Percentiles rank a stretch among this genome's conserved stretches.
Conservation (phyloP, 2,888 invertebrate genomes). For the Platycheirus albimanus region DNA sequence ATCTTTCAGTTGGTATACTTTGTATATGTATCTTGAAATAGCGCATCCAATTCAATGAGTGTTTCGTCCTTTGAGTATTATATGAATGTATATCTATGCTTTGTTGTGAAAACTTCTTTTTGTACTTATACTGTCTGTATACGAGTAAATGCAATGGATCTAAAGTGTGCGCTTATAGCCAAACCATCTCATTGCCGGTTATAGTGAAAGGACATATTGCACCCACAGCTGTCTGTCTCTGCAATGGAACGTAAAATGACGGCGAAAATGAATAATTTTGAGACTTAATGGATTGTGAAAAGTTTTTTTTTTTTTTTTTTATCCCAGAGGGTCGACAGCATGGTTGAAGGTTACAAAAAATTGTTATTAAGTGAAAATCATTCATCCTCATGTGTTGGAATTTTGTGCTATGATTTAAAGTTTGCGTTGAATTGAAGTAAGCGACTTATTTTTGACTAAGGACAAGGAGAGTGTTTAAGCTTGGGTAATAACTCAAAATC, state of each 20-base stretch:
- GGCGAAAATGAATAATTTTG: slow-evolving; percentile 57
- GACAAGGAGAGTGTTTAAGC: too few relatives aligned
- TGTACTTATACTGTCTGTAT: neutral
- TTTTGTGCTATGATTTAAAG: neutral
- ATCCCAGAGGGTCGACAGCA: neutral
- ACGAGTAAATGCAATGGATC: slow-evolving; percentile 18
- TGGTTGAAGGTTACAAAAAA: slow-evolving; percentile 20
- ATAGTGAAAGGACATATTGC: slow-evolving; percentile 21
- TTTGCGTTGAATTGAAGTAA: neutral
- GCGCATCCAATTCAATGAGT: slow-evolving; percentile 64
- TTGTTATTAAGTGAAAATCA: slow-evolving; percentile 24
- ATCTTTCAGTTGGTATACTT: slow-evolving; percentile 38
- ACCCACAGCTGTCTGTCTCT: slow-evolving; percentile 29
- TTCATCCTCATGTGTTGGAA: slow-evolving; percentile 4
- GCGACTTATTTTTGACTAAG: too few relatives aligned
- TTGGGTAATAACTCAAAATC: too few relatives aligned
- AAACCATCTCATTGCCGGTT: slow-evolving; percentile 7
- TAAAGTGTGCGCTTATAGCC: slow-evolving; percentile 48
- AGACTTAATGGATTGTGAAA: slow-evolving; percentile 59
- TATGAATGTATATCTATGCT: slow-evolving; percentile 1
- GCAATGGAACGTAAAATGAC: slow-evolving; percentile 49
- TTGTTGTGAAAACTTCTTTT: slow-evolving; percentile 30
- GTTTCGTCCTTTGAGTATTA: slow-evolving; percentile 51
- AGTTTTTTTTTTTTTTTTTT: slow-evolving; percentile 4
- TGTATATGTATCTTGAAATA: slow-evolving; percentile 57